Evolutionary conservation across 2,113 vertebrate species (phyloP).

Genomic region (Stegostoma tigrinum): DNA sequence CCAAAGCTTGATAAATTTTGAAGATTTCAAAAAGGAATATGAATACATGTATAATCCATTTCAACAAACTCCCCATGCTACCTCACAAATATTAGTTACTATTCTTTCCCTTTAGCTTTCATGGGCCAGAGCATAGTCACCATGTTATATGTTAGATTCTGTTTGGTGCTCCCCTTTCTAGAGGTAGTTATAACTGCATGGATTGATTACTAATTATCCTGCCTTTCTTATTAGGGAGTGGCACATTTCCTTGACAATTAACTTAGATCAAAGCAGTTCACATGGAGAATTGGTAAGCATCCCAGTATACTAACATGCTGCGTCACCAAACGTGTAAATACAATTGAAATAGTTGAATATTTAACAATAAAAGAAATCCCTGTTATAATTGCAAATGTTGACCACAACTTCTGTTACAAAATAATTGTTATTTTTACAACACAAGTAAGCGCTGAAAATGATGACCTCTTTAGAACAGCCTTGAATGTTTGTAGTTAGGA

Average conservation of each 20-base stretch:
- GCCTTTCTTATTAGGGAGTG: background rate
- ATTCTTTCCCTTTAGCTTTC: background rate
- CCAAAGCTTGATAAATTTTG: background rate
- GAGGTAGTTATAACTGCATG: background rate
- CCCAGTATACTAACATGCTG: background rate
- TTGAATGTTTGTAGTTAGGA: background rate
- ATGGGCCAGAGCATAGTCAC: background rate
- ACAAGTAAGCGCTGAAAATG: background rate
- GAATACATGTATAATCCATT: background rate
- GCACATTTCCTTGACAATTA: background rate
- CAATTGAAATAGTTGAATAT: background rate
- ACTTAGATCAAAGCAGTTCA: background rate
- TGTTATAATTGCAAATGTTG: background rate
- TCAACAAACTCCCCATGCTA: background rate
- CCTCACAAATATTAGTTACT: background rate
- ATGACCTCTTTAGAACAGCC: background rate
- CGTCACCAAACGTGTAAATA: background rate
- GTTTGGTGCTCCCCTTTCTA: background rate
- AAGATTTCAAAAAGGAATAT: slow-evolving; percentile 23
- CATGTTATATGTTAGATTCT: background rate
- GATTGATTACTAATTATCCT: background rate
- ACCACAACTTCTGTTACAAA: background rate
- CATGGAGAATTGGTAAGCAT: background rate
- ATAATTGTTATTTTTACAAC: background rate
- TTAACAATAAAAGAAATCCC: background rate